phyloP scores from a whole-genome alignment of 2,888 invertebrate genomes.

The Synanthedon tipuliformis region DNA sequence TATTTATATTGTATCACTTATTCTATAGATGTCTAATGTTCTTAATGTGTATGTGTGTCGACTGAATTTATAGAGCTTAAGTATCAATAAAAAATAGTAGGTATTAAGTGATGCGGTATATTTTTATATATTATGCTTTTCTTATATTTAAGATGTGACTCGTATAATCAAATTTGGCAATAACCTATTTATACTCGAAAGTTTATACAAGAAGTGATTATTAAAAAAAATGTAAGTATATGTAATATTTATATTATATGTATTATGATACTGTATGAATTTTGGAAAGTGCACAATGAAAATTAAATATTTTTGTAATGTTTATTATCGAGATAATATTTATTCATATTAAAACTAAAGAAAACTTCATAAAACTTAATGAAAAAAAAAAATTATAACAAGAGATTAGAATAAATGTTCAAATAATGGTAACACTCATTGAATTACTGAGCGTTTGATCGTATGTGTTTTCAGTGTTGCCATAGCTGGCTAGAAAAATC shows the following conservation, averaged over 20 bases:
- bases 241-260: background rate
- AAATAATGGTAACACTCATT: too few species aligned
- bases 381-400: too few species aligned
- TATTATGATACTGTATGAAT: too few species aligned
- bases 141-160: conserved; percentile 8
- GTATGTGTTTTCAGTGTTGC: too few species aligned
- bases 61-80: conserved; percentile 36
- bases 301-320: background rate
- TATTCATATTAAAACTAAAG: conserved; percentile 12
- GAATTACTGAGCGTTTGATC: too few species aligned
- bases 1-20: too few species aligned
- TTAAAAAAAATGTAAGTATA: too few species aligned
- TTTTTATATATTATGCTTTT: conserved; percentile 29
- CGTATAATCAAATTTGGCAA: conserved; percentile 36
- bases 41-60: conserved; percentile 6
- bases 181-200: conserved; percentile 17
- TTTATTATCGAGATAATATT: conserved; percentile 8
- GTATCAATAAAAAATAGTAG: conserved; percentile 9
- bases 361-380: too few species aligned
- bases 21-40: too few species aligned
- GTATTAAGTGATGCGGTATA: conserved; percentile 15
- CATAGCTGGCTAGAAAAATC: too few species aligned
- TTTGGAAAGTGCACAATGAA: background rate
- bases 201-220: too few species aligned
- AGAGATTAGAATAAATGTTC: too few species aligned